Evolutionary conservation across 2,797 vertebrate genomes (phyloP), one percentile per base, ranked within the genome.

Genomic region (Lophotriccus pileatus): DNA sequence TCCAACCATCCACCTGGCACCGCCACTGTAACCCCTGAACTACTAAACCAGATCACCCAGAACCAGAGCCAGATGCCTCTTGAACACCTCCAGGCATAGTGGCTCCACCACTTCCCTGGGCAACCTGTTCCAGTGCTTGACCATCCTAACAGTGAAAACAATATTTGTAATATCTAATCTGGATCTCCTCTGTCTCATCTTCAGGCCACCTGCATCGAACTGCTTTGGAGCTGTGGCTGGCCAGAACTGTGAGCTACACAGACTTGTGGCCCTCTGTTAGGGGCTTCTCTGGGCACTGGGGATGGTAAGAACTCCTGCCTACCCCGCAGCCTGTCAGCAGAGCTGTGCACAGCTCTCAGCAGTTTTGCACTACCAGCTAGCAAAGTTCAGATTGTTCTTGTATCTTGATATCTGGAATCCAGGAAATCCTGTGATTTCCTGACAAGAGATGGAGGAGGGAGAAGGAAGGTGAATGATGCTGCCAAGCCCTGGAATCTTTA

Each of bases 401-500:
- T 59, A 36, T 30, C 6, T 69, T 30, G 2, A 4, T 47, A n/a
- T 76, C 84, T 47, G 84, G n/a, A 44, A 44, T 16, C 25, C 25
- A 47, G 63, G 64, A n/a, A 49, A 76, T 43, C 21, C 10, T 28
- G 19, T 52, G 50, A 28, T 28, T 15, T 50, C 27, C 16, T 62
- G 5, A 21, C 25, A 9, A 36, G 28, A 1, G 27, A 52, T 2
- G 25, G 34, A 47, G 30, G n/a, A 66, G 44, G 37, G 28, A 5
- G 37, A 16, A 64, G 62, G 41, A 64, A 47, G 1, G 9, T 2
- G 4, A 62, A 36, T 2, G 7, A 4, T 6, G 44, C 15, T 1
- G 1, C 46, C 49, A 58, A 25, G 58, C 37, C 25, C 4, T 4
- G 7, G 10, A 36, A 5, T 8, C 63, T 32, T 24, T 24, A 62